These are phyloP conservation scores for Tromatobia lineatoria DNA, from an alignment of 2,888 invertebrate species.

Conservation along the genomic window DNA sequence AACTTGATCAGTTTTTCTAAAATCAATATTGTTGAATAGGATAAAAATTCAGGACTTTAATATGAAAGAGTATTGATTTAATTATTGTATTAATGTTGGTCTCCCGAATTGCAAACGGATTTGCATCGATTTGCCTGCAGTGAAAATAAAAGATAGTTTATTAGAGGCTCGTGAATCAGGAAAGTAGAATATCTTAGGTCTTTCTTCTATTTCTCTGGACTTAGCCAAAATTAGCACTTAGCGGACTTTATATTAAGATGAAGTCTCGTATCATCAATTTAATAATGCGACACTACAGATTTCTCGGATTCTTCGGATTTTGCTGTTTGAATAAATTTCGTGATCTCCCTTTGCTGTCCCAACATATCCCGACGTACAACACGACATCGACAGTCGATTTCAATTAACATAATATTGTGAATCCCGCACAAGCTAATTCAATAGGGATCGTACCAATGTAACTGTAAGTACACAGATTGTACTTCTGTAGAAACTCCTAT, in stretches of 20 bases:
- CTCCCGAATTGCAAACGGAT: background rate
- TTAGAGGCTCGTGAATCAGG: slow-evolving; percentile 56
- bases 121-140: background rate
- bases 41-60: background rate
- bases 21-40: background rate
- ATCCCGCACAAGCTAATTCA: slow-evolving; percentile 33
- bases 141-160: background rate
- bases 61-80: background rate
- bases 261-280: slow-evolving; percentile 6
- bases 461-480: slow-evolving; percentile 42
- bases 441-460: slow-evolving; percentile 20
- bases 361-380: slow-evolving; percentile 46
- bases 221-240: slow-evolving; percentile 42
- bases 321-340: background rate
- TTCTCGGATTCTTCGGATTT: slow-evolving; percentile 16
- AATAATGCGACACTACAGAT: background rate
- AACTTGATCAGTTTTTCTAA: background rate
- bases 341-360: slow-evolving; percentile 22
- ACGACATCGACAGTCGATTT: slow-evolving; percentile 19
- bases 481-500: slow-evolving; percentile 33
- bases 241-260: slow-evolving; percentile 23
- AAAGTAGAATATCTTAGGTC: slow-evolving; percentile 39
- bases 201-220: slow-evolving; percentile 33
- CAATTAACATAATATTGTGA: slow-evolving; percentile 39
- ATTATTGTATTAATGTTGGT: background rate